Evolutionary conservation across 1,140 invertebrate genomes (phyloP).

Genomic region (Drosophila biarmipes): DNA sequence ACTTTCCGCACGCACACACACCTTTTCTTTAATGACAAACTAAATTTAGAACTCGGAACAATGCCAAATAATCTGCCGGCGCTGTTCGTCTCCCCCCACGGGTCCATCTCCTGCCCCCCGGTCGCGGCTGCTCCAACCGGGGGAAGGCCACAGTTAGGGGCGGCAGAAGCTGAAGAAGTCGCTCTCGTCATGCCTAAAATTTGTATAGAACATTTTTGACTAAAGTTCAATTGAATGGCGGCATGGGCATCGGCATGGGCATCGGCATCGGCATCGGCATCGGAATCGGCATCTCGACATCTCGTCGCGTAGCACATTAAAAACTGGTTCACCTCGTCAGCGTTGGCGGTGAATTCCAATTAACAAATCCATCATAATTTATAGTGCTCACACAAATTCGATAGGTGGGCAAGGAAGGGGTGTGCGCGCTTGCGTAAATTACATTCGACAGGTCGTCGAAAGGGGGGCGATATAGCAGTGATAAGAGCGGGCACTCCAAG

Average conservation of each 20-base stretch:
- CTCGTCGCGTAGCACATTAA: slow-evolving; percentile 39
- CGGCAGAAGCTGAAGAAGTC: slow-evolving; percentile 14
- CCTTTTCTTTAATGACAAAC: slow-evolving; percentile 80
- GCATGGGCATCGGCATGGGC: slow-evolving; percentile 13
- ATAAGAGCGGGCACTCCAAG: slow-evolving; percentile 19
- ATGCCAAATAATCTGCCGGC: slow-evolving; percentile 81
- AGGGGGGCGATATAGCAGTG: slow-evolving; percentile 17
- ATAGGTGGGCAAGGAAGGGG: slow-evolving; percentile 20
- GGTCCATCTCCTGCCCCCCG: slow-evolving; percentile 8
- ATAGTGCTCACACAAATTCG: slow-evolving; percentile 62
- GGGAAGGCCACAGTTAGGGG: slow-evolving; percentile 49
- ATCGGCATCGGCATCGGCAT: slow-evolving; percentile 7
- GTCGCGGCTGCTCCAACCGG: slow-evolving; percentile 30
- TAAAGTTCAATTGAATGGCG: slow-evolving; percentile 59
- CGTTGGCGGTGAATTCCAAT: slow-evolving; percentile 69
- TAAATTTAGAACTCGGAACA: slow-evolving; percentile 82
- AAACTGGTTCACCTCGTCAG: slow-evolving; percentile 67
- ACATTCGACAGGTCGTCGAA: slow-evolving; percentile 22
- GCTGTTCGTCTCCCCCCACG: slow-evolving; percentile 27
- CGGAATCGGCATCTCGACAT: slow-evolving; percentile 13
- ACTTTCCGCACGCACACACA: slow-evolving; percentile 48
- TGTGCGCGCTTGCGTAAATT: slow-evolving; percentile 40
- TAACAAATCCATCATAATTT: slow-evolving; percentile 83
- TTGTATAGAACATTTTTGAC: slow-evolving; percentile 54
- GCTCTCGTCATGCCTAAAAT: slow-evolving; percentile 53